Conservation (phyloP, 2,113 vertebrate species). For the Bothrops jararaca region DNA sequence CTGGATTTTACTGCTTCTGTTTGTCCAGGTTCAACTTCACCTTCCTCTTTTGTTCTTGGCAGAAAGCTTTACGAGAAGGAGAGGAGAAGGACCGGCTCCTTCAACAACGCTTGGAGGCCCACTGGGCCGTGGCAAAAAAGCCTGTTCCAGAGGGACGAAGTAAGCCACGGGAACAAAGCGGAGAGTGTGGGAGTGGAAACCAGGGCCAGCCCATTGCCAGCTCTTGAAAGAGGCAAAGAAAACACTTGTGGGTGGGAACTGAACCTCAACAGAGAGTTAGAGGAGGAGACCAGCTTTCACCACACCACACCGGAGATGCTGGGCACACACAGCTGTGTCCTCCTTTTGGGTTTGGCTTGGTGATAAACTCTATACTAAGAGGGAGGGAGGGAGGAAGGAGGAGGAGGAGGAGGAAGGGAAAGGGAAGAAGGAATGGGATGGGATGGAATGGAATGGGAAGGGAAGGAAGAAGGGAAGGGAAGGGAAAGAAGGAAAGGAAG, state of each 20-base stretch:
- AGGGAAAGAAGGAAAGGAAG: too few relatives aligned
- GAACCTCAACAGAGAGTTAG: background rate
- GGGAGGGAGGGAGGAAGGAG: too few relatives aligned
- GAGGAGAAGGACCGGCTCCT: slow-evolving; percentile 20
- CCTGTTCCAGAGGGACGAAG: background rate
- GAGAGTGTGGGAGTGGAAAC: background rate
- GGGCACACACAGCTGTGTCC: background rate
- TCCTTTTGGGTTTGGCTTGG: background rate
- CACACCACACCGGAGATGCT: too few relatives aligned
- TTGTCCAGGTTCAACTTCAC: background rate
- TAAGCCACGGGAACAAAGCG: background rate
- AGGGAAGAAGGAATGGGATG: too few relatives aligned
- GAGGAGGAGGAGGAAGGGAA: too few relatives aligned
- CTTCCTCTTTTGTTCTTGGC: background rate
- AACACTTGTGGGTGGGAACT: background rate
- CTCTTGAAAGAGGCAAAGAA: background rate
- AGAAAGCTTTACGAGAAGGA: background rate
- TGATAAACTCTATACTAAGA: background rate
- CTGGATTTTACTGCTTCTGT: background rate
- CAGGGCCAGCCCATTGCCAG: too few relatives aligned
- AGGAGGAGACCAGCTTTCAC: background rate
- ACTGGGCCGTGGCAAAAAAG: background rate
- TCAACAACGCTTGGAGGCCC: background rate
- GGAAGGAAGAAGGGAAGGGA: too few relatives aligned
- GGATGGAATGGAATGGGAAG: too few relatives aligned